A percentile compares a stretch with the other conserved stretches of the same genome.
Conservation (phyloP, 37 sponge, comb jelly and placozoan species). For the Hexactinellida sp. region DNA sequence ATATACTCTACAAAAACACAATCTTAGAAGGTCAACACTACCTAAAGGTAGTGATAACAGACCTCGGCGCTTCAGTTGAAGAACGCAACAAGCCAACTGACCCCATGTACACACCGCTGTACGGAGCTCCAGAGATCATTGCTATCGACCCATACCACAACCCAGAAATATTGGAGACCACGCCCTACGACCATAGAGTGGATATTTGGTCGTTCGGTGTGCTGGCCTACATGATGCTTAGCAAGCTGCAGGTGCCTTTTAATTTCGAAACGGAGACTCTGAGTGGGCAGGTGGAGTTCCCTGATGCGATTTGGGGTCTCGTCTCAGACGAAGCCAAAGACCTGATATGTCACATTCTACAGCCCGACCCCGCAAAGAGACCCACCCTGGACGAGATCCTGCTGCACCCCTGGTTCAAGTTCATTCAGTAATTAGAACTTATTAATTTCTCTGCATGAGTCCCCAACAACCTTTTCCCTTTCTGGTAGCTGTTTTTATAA, state of each 20-base stretch:
- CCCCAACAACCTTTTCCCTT: conserved; percentile 1
- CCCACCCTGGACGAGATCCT: background rate
- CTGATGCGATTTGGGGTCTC: background rate
- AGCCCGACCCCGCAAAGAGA: background rate
- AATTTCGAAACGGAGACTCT: background rate
- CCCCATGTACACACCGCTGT: background rate
- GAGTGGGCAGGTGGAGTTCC: background rate
- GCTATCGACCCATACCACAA: background rate
- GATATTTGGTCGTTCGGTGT: conserved; percentile 15
- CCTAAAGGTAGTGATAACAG: background rate
- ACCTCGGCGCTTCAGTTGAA: background rate
- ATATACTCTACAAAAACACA: background rate
- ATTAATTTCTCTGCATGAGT: background rate
- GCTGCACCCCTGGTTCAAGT: background rate
- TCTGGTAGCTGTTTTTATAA: background rate
- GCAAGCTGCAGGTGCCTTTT: background rate
- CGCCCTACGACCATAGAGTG: background rate
- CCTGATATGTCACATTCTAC: background rate
- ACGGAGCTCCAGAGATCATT: background rate
- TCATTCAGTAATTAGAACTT: background rate
- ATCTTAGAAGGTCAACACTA: background rate
- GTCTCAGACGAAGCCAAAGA: background rate
- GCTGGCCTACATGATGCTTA: background rate
- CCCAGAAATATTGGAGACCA: background rate
- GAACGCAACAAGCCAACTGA: background rate